These are phyloP conservation scores for Eospalax fontanierii DNA, from an alignment of 2,797 vertebrate genomes.

Conservation along the genomic window DNA sequence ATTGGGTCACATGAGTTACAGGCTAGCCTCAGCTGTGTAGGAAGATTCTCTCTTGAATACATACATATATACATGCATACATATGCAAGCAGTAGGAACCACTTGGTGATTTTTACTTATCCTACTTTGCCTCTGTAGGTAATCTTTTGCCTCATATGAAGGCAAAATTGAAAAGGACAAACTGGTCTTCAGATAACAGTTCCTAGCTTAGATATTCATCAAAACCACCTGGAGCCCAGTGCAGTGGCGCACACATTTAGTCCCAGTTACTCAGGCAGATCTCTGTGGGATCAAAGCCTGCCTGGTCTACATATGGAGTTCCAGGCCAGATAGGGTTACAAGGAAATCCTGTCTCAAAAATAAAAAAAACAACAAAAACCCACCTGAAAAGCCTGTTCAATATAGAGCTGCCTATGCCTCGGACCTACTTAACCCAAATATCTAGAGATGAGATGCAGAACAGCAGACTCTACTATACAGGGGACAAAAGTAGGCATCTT, in stretches of 20 bases:
- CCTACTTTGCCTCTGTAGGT: conserved; percentile 6
- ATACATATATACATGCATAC: neutral
- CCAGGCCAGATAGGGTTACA: too few species aligned
- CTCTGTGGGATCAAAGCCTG: too few species aligned
- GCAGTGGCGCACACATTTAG: too few species aligned
- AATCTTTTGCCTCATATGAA: conserved; percentile 46
- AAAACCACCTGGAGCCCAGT: neutral
- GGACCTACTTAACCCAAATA: conserved; percentile 28
- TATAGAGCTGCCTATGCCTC: neutral
- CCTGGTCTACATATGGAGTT: too few species aligned
- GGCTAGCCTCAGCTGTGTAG: neutral
- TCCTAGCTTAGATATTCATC: conserved; percentile 57
- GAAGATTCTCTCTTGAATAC: neutral
- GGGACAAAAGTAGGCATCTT: conserved; percentile 9
- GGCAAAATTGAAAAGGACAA: conserved; percentile 51
- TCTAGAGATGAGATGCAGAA: neutral
- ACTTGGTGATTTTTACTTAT: conserved; percentile 35
- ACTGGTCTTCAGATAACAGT: conserved; percentile 54
- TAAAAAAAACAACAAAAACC: too few species aligned
- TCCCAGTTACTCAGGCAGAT: too few species aligned
- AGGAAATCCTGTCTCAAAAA: too few species aligned
- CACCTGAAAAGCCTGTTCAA: conserved; percentile 21
- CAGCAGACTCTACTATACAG: neutral
- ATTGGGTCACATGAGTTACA: neutral
- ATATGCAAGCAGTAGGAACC: neutral